Evolutionary conservation across 2,888 invertebrate species (phyloP), one percentile per base, ranked within the genome.

Genomic region (Tetragnatha montana): DNA sequence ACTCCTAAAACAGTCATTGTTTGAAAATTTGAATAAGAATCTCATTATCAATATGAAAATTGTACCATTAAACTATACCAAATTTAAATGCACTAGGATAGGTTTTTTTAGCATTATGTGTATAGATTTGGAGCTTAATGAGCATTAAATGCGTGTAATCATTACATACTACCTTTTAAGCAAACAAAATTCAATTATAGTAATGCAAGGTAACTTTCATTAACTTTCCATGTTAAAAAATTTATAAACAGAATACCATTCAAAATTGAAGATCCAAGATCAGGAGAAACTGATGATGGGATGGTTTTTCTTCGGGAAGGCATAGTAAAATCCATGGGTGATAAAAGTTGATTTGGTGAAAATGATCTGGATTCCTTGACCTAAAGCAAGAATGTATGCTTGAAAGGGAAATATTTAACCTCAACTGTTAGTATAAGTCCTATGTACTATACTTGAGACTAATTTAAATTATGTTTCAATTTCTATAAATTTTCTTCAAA

Each of bases 291-390:
- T 71, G 89, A 90, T 49, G 82, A 86, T 81, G 89, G 71, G 49
- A 68, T 19, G 73, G 22, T 82, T 47, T 82, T 85, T 73, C 87
- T 86, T 8, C 79, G 78, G 35, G 74, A 73, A 8, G 89, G 86
- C 79, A 82, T 47, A 17, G 82, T 90, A 47, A 90, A 90, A 74
- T 86, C 82, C 82, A 82, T 82, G n/a, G 89, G 89, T 79, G 89
- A 86, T 69, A 90, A 78, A 17, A 90, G 68, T n/a, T 86, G 86
- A 74, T 22, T 81, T n/a, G 89, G 85, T 60, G 89, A 85, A 85
- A 74, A 85, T 89, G 89, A 89, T 71, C 35, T 70, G 10, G 76
- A 85, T 81, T 89, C 89, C 10, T 81, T 85, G 69, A 85, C 49
- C 89, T 89, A 50, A 21, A 76, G 81, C 47, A 10, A 73, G 47